phyloP scores from a whole-genome alignment of 2,113 vertebrate genomes.

The Rhynchomys soricoides region DNA sequence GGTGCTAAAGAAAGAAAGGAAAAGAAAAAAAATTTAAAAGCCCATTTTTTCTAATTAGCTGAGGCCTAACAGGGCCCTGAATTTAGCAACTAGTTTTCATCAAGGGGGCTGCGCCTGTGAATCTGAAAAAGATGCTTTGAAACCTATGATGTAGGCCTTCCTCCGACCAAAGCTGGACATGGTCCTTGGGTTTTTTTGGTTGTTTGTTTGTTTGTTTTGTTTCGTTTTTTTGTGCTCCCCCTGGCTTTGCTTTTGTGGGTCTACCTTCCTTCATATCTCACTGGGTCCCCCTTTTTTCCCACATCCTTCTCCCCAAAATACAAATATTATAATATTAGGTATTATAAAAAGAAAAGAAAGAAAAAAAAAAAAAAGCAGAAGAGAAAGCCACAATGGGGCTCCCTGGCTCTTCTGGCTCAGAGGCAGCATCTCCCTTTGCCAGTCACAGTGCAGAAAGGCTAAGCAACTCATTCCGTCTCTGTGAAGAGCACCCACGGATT shows the following conservation, averaged over 20 bases:
- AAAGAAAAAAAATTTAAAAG: conserved; percentile 75
- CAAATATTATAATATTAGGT: conserved; percentile 63
- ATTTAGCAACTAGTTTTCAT: conserved; percentile 85
- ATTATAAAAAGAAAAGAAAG: neutral
- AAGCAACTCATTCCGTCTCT: conserved; percentile 20
- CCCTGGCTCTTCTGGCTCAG: neutral
- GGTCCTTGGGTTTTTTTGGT: neutral
- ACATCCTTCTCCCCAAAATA: conserved; percentile 19
- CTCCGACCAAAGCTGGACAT: conserved; percentile 32
- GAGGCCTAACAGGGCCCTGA: conserved; percentile 92
- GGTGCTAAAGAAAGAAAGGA: conserved; percentile 91
- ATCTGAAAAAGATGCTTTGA: conserved; percentile 70
- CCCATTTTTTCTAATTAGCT: conserved; percentile 96
- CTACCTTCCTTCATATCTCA: neutral
- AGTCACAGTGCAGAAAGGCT: neutral
- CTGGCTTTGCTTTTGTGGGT: neutral
- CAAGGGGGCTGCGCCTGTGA: conserved; percentile 73
- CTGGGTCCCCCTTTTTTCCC: neutral
- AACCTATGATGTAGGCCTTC: conserved; percentile 62
- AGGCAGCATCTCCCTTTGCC: neutral
- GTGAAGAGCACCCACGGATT: neutral
- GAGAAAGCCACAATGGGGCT: neutral
- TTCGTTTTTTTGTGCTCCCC: neutral
- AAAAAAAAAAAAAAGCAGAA: neutral
- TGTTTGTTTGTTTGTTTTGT: neutral